Percentiles rank a stretch among this genome's conserved stretches.
phyloP scores from a whole-genome alignment of 2,888 invertebrate genomes.

The Ectobius pallidus region DNA sequence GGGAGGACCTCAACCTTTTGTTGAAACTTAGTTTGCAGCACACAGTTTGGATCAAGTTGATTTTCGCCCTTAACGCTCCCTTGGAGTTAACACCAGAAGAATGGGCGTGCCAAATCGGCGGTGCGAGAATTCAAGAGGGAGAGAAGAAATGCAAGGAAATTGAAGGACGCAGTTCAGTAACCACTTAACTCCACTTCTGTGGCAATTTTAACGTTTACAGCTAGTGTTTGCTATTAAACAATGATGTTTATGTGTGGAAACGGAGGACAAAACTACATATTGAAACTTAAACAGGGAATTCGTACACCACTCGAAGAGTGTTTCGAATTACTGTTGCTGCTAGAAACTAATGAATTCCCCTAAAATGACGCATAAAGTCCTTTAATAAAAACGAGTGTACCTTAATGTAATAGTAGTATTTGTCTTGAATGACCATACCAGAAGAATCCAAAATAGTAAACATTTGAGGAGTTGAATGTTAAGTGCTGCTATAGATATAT shows the following conservation, averaged over 20 bases:
- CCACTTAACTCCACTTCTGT: slow-evolving; percentile 17
- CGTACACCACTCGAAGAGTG: no score
- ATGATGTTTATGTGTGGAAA: neutral
- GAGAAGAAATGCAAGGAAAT: neutral
- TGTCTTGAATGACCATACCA: no score
- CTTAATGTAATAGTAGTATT: no score
- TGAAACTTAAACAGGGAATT: no score
- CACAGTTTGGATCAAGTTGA: slow-evolving; percentile 23
- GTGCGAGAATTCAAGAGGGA: slow-evolving; percentile 5
- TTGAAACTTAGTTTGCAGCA: slow-evolving; percentile 11
- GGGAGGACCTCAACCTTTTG: neutral
- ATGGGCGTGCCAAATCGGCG: slow-evolving; percentile 12
- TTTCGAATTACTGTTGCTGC: no score
- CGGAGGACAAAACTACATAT: neutral
- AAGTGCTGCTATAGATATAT: no score
- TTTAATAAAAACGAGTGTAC: no score
- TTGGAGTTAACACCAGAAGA: slow-evolving; percentile 19
- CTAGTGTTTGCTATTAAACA: neutral
- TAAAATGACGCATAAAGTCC: no score
- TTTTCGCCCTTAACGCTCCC: slow-evolving; percentile 20
- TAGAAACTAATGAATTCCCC: no score
- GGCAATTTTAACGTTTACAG: neutral
- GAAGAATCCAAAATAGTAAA: no score
- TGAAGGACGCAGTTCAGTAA: slow-evolving; percentile 14
- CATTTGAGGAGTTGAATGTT: no score